phyloP scores from a whole-genome alignment of 2,113 vertebrate species.

The Silurus glanis region DNA sequence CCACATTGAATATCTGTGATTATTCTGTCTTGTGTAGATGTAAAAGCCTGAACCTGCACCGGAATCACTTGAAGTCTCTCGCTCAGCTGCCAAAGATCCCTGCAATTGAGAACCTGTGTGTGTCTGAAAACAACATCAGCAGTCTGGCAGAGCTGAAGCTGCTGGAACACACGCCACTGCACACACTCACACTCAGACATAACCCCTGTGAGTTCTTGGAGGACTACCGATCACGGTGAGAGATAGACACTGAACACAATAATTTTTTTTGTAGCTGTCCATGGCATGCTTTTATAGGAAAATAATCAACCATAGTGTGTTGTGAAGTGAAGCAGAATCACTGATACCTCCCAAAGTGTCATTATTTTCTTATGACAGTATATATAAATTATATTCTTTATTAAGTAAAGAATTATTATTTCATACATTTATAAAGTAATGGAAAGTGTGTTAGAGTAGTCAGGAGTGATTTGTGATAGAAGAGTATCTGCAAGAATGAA shows the following conservation, averaged over 20 bases:
- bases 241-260: background rate
- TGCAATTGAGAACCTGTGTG: conserved; percentile 83
- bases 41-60: conserved; percentile 87
- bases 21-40: conserved; percentile 72
- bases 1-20: background rate
- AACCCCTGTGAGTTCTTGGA: conserved; percentile 90
- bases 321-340: background rate
- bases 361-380: background rate
- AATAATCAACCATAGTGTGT: background rate
- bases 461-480: too few species aligned
- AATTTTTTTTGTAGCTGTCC: background rate
- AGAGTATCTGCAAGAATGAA: too few species aligned
- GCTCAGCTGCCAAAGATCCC: conserved; percentile 90
- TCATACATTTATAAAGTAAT: background rate
- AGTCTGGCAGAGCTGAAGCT: conserved; percentile 79
- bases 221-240: conserved; percentile 85
- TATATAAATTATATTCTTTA: background rate
- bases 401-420: too few species aligned
- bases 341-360: background rate
- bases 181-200: conserved; percentile 80
- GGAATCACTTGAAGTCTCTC: conserved; percentile 86
- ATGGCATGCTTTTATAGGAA: background rate
- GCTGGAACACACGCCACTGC: conserved; percentile 74
- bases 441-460: too few species aligned
- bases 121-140: conserved; percentile 86